Evolutionary conservation across 2,888 invertebrate species (phyloP), one percentile per base, ranked within the genome.

Genomic region (Trichogramma evanescens): DNA sequence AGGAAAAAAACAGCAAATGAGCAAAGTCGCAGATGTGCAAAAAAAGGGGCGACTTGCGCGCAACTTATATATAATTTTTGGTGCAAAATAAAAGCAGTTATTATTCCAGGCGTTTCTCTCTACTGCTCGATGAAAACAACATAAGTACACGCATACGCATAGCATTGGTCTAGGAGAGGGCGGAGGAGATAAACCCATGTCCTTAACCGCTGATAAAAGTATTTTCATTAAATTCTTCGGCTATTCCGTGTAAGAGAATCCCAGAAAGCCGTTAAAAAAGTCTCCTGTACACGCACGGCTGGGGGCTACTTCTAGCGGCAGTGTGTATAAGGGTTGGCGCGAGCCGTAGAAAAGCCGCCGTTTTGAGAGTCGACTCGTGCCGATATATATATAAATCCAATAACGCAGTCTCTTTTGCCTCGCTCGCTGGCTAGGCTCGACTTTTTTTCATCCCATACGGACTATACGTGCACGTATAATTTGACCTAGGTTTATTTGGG

Each of bases 201-300:
- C 26, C 26, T 26, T 50, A 61, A 58, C 63, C 64, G 63, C 58
- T 63, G 62, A 64, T 68, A 68, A 65, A 66, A 71, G 73, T 72
- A 72, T 73, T 73, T 73, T 72, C 71, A 73, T 73, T 73, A 72
- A 72, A 73, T 73, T 73, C 72, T 71, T 72, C 66, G 67, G 57
- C 26, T 26, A 26, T 26, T 26, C 26, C 26, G 26, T 0, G 26
- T 13, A 48, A 48, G 26, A 48, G 48, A 13, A 10, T 45, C 44
- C 50, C 54, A 51, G 57, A 48, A 48, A 58, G 64, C 66, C 65
- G 67, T 65, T 67, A 68, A 70, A 72, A 71, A 71, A 71, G 70
- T 71, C 70, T 70, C 71, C 68, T 63, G 66, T 67, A 66, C 66
- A 64, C 46, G 54, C 5, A 54, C 62, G 26, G 26, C 1, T 26